Base-by-base conservation (phyloP, 2,888 invertebrate genomes). In the Perdita meconis region DNA sequence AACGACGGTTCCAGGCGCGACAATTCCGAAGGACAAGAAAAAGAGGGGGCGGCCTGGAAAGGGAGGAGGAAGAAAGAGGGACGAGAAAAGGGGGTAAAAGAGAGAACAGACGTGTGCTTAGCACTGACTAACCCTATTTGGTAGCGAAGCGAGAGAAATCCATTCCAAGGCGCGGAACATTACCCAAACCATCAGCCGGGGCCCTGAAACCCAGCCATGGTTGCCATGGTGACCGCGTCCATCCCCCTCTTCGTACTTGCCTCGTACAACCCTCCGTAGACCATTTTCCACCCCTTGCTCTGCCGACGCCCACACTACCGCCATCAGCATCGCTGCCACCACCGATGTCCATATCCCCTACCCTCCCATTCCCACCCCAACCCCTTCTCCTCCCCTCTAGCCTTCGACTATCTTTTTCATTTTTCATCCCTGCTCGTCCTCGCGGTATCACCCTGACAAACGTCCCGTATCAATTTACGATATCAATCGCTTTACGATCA, bases 181-280 rank as follows among this genome's bases (percentile, higher is more conserved):
- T 88, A 88, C 87, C 86, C 88, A 82, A 89, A 88, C 87, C 86
- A 84, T 86, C 84, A 81, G 83, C 76, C 80, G 80, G 81, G 80
- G 86, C 87, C 86, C 86, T 87, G 86, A 89, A 88, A 87, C 88
- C 89, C 89, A 90, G 89, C 89, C 89, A 89, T 82, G 89, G 90
- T 90, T 90, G 85, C 88, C 89, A 90, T 90, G 88, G 88, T 86
- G 89, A 86, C 89, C 86, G 90, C 90, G 90, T 90, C 90, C 89
- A 88, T 89, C 87, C 89, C 88, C 86, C 84, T 80, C 81, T 63
- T 70, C 78, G 55, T 66, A 63, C 72, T 74, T 64, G 82, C 69
- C 79, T 82, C 82, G 78, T 82, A 64, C 71, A 65, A 76, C 75
- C 80, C 82, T 80, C 77, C 85, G 73, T 80, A 85, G 68, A 63